Base-by-base conservation (phyloP, 2,113 vertebrate species). In the Coptodon bakossiorum region DNA sequence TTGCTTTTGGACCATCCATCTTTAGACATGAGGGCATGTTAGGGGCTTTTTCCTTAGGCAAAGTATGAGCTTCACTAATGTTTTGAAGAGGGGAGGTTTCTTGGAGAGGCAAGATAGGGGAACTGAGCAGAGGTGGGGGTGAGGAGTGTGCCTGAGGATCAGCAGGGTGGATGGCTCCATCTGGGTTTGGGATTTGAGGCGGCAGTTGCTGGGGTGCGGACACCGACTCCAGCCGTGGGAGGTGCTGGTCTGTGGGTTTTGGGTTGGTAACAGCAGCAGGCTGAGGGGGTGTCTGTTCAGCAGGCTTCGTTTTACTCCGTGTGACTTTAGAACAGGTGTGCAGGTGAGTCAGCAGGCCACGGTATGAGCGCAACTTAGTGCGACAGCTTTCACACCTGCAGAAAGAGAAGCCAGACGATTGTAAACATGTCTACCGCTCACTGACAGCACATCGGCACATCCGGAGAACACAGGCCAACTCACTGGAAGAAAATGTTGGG, bases 401-500 rank as follows among this genome's bases (percentile, higher is more conserved):
- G 43, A 73, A 12, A 63, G 2, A 78, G 2, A 80, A 22, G 17
- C 4, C 36, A 22, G 4, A 3, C 14, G 2, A 57, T 2, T 52
- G 3, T 31, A 5, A 22, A 54, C 6, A 59, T 3, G 66, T 83
- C 12, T 16, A 17, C 24, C 1, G 19, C 61, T 38, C 34, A 1
- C 6, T 40, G 57, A 24, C 9, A 3, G 50, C 3, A 29, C 13
- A 36, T 27, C 34, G 2, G 43, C 3, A 22, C 16, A 43, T 16
- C 19, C 1, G 10, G 19, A 19, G 29, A 43, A 9, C 9, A 19
- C n/a, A 24, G 17, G 48, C 1, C 3, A 50, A 95, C 98, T 98
- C 94, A 99, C 99, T 98, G 95, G 96, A 98, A 99, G 94, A 97
- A 99, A 50, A 97, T 96, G 90, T 99, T 99, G 3, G 98, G 98